Evolutionary conservation across 2,113 vertebrate species (phyloP).

Genomic region (Lepus timidus): DNA sequence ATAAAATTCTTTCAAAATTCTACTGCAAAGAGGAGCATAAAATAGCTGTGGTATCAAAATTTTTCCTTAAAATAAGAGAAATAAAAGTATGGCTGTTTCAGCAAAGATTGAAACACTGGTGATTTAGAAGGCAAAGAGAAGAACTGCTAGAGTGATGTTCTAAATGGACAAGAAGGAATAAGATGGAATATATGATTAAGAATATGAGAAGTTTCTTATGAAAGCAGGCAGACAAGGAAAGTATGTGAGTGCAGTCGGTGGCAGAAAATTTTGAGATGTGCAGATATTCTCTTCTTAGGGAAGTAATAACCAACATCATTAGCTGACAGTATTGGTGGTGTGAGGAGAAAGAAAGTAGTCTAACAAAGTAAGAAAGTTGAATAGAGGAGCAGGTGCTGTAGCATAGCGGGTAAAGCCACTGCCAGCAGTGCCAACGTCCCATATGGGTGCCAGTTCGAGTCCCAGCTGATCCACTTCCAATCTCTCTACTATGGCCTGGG

Average conservation of each 20-base stretch:
- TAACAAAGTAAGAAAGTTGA: background rate
- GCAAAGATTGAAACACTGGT: conserved; percentile 27
- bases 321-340: background rate
- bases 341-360: background rate
- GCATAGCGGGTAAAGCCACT: too few species aligned
- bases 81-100: conserved; percentile 32
- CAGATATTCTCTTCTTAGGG: conserved; percentile 10
- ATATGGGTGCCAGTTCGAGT: too few species aligned
- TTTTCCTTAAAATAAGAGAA: conserved; percentile 54
- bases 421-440: too few species aligned
- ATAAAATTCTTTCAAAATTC: conserved; percentile 34
- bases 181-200: background rate
- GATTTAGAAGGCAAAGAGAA: conserved; percentile 29
- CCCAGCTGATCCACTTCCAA: too few species aligned
- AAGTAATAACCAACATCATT: conserved; percentile 53
- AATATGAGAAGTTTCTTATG: conserved; percentile 20
- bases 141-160: background rate
- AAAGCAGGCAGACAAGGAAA: conserved; percentile 28
- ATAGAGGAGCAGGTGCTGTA: too few species aligned
- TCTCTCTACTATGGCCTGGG: too few species aligned
- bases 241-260: background rate
- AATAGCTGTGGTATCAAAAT: background rate
- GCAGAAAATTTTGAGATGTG: background rate
- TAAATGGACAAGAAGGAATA: background rate
- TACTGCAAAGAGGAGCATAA: background rate